These are phyloP conservation scores for Dermatemys mawii DNA, from an alignment of 2,113 vertebrate species.

Conservation along the genomic window DNA sequence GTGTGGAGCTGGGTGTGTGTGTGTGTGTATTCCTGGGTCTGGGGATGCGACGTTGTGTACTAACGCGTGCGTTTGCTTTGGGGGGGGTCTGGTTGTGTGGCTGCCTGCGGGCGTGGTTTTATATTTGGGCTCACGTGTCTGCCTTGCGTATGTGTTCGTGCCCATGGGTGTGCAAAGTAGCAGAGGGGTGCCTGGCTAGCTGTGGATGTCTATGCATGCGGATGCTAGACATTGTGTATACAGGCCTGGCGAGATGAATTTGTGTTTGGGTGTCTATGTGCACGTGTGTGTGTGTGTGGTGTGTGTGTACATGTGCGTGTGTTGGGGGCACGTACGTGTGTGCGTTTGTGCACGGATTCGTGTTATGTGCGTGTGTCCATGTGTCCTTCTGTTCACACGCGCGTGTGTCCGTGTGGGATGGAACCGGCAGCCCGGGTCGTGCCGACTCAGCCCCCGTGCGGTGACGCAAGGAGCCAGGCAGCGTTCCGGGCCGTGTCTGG, in stretches of 20 bases:
- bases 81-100: too few species aligned
- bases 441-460: neutral
- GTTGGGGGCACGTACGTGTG: neutral
- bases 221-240: too few species aligned
- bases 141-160: neutral
- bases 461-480: neutral
- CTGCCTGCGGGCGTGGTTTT: neutral
- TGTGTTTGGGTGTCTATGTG: neutral
- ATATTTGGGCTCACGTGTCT: neutral
- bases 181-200: neutral
- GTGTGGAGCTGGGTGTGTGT: neutral
- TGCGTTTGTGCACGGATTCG: neutral
- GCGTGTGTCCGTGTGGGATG: neutral
- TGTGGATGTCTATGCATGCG: neutral
- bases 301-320: neutral
- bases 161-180: neutral
- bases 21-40: neutral
- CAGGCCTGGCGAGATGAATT: neutral
- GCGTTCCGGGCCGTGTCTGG: neutral
- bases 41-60: neutral
- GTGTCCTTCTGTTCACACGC: neutral
- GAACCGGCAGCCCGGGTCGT: neutral
- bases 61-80: neutral
- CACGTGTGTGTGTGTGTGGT: neutral
- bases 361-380: neutral